Base-by-base conservation (phyloP, 2,113 vertebrate genomes). In the Pseudopipra pipra region DNA sequence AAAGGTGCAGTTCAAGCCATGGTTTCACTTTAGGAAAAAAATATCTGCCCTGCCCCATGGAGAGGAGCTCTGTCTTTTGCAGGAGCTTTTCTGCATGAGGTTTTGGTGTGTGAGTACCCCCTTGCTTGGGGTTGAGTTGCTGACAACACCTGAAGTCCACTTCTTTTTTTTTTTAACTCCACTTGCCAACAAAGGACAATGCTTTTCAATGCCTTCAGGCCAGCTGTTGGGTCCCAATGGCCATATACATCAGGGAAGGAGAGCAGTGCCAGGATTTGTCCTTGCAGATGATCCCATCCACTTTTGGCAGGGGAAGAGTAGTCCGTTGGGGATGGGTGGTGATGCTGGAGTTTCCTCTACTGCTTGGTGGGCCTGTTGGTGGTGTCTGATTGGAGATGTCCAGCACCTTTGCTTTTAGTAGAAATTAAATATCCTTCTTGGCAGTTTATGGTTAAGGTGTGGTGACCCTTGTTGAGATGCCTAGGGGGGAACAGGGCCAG, bases 31-130 rank as follows among this genome's bases (percentile, higher is more conserved):
- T 46, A 46, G 55, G 33, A 41, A 70, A 72, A 11, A 43, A 39
- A 8, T 5, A 70, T 21, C 51, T 70, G 33, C 15, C 16, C 5
- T 74, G 35, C 6, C 12, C 5, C 0, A 0, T 46, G 37, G 61
- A 61, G 61, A 52, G 17, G 20, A 70, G 4, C 4, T 19, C 14
- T 55, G 2, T 66, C 39, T 70, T 70, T 79, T 61, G 35, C 22
- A 84, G 56, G 37, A 92, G 20, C 37, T 63, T 87, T 58, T 66
- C 31, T 72, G 28, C 39, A 31, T 0, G 1, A 37, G 25, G 47
- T 39, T 75, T 63, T 11, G 2, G 24, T 2, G 1, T 20, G 20
- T 70, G 11, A 68, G 5, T 70, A 24, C 4, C 8, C 15, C 5
- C 14, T 65, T 37, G 13, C 44, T 41, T 51, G 44, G 25, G 12